Conservation (phyloP, 2,797 vertebrate species). For the Etheostoma nigrum region DNA sequence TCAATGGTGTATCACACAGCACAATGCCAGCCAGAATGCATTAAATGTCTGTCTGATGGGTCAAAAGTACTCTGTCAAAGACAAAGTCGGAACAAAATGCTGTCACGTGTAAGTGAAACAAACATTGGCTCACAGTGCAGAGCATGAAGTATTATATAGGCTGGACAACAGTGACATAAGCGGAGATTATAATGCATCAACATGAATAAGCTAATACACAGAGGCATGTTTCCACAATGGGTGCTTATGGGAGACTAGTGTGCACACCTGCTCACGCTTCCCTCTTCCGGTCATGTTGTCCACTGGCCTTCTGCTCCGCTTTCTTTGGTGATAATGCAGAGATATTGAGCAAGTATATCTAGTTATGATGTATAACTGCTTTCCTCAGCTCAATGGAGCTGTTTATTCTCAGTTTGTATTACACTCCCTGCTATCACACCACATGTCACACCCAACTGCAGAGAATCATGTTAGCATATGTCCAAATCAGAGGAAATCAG, state of each 20-base stretch:
- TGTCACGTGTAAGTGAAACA: neutral
- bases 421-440: conserved; percentile 32
- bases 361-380: conserved; percentile 17
- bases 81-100: conserved; percentile 1
- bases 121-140: neutral
- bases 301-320: neutral
- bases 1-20: conserved; percentile 2
- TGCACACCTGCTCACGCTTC: neutral
- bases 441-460: conserved; percentile 45
- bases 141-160: neutral
- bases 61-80: conserved; percentile 15
- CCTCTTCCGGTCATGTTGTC: conserved; percentile 10
- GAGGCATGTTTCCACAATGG: conserved; percentile 3
- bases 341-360: neutral
- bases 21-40: neutral
- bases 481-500: neutral
- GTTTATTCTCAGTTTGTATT: conserved; percentile 27
- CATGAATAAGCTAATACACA: neutral
- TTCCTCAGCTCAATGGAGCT: conserved; percentile 1
- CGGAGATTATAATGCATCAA: conserved; percentile 7
- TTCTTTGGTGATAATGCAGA: conserved; percentile 5
- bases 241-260: conserved; percentile 4
- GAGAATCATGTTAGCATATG: conserved; percentile 1
- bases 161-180: neutral
- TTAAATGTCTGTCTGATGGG: conserved; percentile 14